Conservation (phyloP, 1,140 invertebrate species). For the Argopecten irradians region DNA sequence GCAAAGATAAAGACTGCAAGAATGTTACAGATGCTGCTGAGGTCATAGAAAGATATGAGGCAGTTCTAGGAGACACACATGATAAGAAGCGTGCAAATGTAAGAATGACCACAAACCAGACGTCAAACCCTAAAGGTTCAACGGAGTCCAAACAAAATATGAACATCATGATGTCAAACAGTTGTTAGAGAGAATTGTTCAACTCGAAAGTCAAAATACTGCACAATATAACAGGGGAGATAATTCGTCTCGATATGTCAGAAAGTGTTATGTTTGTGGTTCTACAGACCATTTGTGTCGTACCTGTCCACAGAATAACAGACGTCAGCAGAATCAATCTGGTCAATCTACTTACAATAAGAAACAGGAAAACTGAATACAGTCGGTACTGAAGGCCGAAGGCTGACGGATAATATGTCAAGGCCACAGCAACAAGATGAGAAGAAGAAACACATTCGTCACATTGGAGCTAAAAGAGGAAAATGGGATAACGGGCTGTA, state of each 20-base stretch:
- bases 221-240: neutral
- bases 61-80: slow-evolving; percentile 26
- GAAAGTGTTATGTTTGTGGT: neutral
- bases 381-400: neutral
- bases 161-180: neutral
- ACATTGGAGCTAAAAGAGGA: neutral
- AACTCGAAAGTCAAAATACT: neutral
- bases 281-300: neutral
- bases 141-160: neutral
- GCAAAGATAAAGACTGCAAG: too few relatives aligned
- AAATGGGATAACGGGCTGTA: neutral
- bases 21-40: too few relatives aligned
- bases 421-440: neutral
- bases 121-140: neutral
- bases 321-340: neutral
- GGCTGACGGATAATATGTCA: neutral
- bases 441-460: neutral
- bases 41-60: slow-evolving; percentile 37
- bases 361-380: neutral
- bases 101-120: neutral
- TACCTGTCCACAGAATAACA: neutral
- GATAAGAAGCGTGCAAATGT: slow-evolving; percentile 26
- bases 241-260: neutral
- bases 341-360: neutral
- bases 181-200: neutral